Percentiles rank a stretch among this genome's conserved stretches.
Evolutionary conservation across 2,113 vertebrate genomes (phyloP).

Genomic region (Pseudonaja textilis): DNA sequence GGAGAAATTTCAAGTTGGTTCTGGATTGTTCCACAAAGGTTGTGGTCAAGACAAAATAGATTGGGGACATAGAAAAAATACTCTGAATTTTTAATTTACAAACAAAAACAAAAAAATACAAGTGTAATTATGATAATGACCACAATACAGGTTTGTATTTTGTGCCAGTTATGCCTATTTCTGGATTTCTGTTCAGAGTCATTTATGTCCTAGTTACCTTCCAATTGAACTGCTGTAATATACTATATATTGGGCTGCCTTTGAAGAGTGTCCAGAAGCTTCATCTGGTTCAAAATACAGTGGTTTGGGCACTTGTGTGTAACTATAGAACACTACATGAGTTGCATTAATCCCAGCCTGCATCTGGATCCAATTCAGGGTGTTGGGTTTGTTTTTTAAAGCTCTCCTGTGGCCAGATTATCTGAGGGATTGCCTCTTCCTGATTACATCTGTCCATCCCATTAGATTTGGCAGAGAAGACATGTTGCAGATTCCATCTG

Average conservation of each 20-base stretch:
- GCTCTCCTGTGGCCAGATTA: neutral
- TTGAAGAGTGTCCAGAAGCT: neutral
- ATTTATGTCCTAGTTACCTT: neutral
- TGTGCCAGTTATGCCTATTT: neutral
- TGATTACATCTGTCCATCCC: neutral
- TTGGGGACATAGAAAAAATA: neutral
- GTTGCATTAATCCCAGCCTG: neutral
- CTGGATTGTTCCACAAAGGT: neutral
- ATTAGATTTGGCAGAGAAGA: neutral
- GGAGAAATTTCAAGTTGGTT: neutral
- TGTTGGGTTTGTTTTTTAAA: neutral
- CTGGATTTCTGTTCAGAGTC: neutral
- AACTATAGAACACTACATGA: neutral
- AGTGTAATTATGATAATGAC: conserved; percentile 2
- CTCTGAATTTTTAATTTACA: neutral
- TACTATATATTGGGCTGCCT: neutral
- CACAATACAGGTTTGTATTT: neutral
- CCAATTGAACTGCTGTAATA: neutral
- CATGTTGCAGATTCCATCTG: neutral
- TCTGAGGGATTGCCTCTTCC: neutral
- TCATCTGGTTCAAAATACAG: neutral
- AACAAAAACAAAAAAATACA: neutral
- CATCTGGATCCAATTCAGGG: neutral
- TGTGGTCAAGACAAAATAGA: neutral
- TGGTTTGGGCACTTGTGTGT: neutral